A percentile compares a stretch with the other conserved stretches of the same genome.
Conservation (phyloP, 2,113 vertebrate genomes). For the Oncorhynchus mykiss region DNA sequence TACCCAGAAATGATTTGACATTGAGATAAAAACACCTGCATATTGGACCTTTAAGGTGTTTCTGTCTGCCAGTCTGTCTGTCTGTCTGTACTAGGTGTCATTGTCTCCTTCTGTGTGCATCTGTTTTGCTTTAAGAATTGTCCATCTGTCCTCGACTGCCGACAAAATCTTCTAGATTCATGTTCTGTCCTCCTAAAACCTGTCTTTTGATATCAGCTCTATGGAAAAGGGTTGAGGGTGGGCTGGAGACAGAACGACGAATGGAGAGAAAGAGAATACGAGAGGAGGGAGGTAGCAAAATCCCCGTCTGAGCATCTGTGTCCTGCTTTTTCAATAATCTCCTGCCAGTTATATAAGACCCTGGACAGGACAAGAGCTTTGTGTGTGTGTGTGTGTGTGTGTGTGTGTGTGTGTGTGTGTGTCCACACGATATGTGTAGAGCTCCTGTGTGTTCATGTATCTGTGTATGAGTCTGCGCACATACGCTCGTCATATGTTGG, state of each 20-base stretch:
- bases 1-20: too few species aligned
- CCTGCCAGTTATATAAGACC: constrained; percentile 58
- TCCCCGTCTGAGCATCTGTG: constrained; percentile 46
- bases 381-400: neutral
- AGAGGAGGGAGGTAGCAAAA: neutral
- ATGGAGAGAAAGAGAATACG: neutral
- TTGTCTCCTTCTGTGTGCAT: too few species aligned
- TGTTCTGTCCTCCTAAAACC: neutral
- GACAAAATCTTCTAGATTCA: too few species aligned
- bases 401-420: neutral
- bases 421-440: neutral
- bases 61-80: neutral
- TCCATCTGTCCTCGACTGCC: too few species aligned
- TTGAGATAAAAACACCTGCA: too few species aligned
- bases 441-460: neutral
- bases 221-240: neutral
- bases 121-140: too few species aligned
- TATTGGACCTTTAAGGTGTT: too few species aligned
- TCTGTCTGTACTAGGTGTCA: neutral
- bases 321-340: constrained; percentile 67
- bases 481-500: neutral
- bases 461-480: constrained; percentile 31
- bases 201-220: neutral
- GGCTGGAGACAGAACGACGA: neutral
- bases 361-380: constrained; percentile 32